phyloP scores from a whole-genome alignment of 2,888 invertebrate species.

The Oligia fasciuncula region DNA sequence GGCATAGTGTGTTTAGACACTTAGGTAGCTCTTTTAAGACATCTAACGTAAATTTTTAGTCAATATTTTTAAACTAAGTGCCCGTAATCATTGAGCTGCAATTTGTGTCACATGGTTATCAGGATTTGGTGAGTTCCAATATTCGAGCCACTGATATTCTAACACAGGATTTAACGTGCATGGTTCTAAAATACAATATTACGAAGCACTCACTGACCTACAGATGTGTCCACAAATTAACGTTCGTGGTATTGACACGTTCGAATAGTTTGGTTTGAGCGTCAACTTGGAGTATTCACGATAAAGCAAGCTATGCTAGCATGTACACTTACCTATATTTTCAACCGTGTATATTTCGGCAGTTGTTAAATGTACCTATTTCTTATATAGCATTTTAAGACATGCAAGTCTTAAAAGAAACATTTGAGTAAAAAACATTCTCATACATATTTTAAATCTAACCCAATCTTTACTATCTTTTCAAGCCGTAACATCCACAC shows the following conservation, averaged over 20 bases:
- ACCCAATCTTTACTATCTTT: not conserved
- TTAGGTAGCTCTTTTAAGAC: not conserved
- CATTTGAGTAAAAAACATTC: not conserved
- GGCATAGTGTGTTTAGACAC: too few species aligned
- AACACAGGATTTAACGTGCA: not conserved
- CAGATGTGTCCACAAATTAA: conserved; percentile 8
- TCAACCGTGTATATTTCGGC: not conserved
- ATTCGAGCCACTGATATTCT: not conserved
- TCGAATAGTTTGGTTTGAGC: not conserved
- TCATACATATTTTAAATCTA: not conserved
- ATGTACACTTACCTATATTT: not conserved
- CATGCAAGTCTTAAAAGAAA: not conserved
- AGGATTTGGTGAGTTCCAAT: not conserved
- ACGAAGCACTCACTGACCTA: not conserved
- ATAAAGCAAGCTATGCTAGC: not conserved
- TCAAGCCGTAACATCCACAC: not conserved
- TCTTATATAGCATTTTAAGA: not conserved
- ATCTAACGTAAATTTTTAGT: not conserved
- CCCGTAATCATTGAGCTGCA: not conserved
- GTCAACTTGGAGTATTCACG: not conserved
- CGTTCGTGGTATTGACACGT: conserved; percentile 20
- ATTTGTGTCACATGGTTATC: not conserved
- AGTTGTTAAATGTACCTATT: not conserved
- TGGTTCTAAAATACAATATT: not conserved
- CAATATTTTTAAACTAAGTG: not conserved